Evolutionary conservation across 2,113 vertebrate genomes (phyloP), one percentile per base, ranked within the genome.

Genomic region (Otocyon megalotis): DNA sequence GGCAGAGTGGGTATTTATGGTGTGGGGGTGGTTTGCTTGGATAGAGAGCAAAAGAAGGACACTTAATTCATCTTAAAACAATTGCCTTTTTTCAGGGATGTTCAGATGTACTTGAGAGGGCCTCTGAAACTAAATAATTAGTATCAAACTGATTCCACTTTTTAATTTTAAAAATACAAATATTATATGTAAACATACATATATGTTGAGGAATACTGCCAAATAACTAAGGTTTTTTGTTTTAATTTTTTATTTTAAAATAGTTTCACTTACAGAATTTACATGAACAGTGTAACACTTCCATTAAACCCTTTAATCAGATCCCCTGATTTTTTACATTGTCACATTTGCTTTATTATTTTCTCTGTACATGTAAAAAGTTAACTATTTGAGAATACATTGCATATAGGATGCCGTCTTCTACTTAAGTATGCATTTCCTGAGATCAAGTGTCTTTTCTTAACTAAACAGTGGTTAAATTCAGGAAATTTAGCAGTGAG

Each of bases 71-170:
- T 65, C 14, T 7, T 48, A 48, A 48, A 92, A 92, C 26, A 92
- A 17, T 62, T 80, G 74, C 30, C 26, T 90, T 83, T 88, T 91
- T 65, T 71, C 28, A 35, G 56, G 35, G 24, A 48, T 48, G 8
- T 95, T 87, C 32, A 90, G 0, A 93, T 92, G 17, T 97, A 88
- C 28, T 94, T 85, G 26, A 72, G 62, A 96, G n/a, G 53, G 32
- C 35, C 43, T 96, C 76, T 26, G 87, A 77, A 91, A 93, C n/a
- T 69, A 88, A 89, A 74, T 97, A 67, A 84, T 37, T 96, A 83
- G 9, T 79, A 53, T 90, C 54, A 93, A 96, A 92, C 3, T 65
- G 81, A 72, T 48, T 48, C 13, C n/a, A n/a, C 53, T 86, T 96
- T 83, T 85, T 62, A 93, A 26, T 48, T 48, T 43, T 35, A 76